Evolutionary conservation across 53 echinoderm and acorn worm genomes (phyloP).

Genomic region (Temnopleurus reevesii): DNA sequence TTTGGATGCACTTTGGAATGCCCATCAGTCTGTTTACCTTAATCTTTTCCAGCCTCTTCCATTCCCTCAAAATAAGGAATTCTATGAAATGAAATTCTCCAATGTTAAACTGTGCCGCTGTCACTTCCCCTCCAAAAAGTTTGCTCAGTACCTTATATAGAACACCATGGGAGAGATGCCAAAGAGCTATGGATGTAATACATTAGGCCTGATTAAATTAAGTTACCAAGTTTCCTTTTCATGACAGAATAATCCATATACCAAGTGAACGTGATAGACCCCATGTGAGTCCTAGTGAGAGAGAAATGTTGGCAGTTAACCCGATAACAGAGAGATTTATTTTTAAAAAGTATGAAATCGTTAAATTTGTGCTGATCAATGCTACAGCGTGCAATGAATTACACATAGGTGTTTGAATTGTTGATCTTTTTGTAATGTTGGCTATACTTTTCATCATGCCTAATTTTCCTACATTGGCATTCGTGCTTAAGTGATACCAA

Average conservation of each 20-base stretch:
- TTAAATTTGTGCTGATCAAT: neutral
- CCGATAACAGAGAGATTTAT: conserved; percentile 11
- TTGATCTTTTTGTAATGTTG: too few species aligned
- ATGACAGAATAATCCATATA: conserved; percentile 22
- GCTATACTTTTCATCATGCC: too few species aligned
- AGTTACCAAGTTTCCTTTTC: conserved; percentile 46
- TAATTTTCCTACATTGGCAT: too few species aligned
- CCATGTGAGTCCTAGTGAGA: neutral
- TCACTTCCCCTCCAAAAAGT: conserved; percentile 15
- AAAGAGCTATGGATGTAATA: conserved; percentile 46
- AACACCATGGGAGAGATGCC: conserved; percentile 30
- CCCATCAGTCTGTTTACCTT: neutral
- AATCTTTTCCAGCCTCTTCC: neutral
- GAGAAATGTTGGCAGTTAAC: conserved; percentile 30
- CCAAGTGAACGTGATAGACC: conserved; percentile 9
- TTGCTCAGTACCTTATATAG: conserved; percentile 29
- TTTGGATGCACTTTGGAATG: neutral
- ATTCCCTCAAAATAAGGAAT: neutral
- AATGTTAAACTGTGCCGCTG: conserved; percentile 1
- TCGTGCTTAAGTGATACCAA: too few species aligned
- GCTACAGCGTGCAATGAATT: neutral
- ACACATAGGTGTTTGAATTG: too few species aligned
- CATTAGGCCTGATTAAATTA: conserved; percentile 55
- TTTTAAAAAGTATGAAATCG: neutral
- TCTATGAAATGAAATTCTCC: neutral